These are phyloP conservation scores for Climacteris rufus DNA, from an alignment of 2,113 vertebrate species.

Conservation along the genomic window DNA sequence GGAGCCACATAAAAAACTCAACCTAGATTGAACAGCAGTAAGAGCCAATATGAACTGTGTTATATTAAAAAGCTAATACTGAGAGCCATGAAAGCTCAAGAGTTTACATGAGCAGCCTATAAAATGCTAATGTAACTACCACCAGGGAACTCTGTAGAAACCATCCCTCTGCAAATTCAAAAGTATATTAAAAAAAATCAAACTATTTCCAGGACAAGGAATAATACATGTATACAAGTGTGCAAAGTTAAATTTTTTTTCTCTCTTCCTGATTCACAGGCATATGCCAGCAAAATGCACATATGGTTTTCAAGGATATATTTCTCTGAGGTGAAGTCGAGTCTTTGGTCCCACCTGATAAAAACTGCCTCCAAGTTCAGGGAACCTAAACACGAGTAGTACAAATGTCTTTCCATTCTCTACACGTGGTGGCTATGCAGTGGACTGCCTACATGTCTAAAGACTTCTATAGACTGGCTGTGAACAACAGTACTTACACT, in stretches of 20 bases:
- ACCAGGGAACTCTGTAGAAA: background rate
- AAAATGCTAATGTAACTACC: background rate
- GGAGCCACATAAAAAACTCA: background rate
- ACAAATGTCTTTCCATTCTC: background rate
- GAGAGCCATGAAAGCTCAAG: background rate
- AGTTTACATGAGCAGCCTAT: background rate
- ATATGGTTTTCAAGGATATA: background rate
- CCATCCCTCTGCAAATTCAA: background rate
- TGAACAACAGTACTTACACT: background rate
- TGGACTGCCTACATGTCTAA: background rate
- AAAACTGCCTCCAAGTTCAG: background rate
- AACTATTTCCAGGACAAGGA: background rate
- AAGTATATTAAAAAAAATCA: background rate
- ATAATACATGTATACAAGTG: background rate
- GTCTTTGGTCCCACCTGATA: background rate
- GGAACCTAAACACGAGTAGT: background rate
- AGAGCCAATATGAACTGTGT: background rate
- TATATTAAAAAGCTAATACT: constrained; percentile 12
- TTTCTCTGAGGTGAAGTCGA: background rate
- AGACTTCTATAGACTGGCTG: background rate
- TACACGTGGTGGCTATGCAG: background rate
- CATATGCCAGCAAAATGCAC: background rate
- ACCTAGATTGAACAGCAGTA: background rate
- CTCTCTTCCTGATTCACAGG: background rate
- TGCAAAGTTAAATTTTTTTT: background rate